Evolutionary conservation across 2,113 vertebrate species (phyloP), one percentile per base, ranked within the genome.

Genomic region (Catharus minimus): DNA sequence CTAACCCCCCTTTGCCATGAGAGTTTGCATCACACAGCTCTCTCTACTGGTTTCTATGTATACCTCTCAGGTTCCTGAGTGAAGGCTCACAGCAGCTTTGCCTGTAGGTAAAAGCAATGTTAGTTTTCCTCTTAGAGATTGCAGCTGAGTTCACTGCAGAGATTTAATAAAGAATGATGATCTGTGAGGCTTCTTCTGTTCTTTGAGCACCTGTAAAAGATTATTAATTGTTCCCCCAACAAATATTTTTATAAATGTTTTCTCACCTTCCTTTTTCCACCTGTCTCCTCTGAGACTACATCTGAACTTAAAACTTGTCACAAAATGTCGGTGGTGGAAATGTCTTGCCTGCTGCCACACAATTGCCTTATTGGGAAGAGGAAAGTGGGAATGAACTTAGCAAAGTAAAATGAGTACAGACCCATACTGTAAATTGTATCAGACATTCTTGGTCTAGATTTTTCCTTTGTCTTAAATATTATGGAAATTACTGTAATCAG

Each of bases 161-260:
- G 61, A 74, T 78, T 88, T 92, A 90, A 92, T 94, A 86, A 68
- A 84, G 68, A 86, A 75, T 71, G 44, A 72, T 64, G 80, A 57
- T 72, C 61, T 84, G 32, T 60, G 52, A 81, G 61, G 27, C n/a
- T 82, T 26, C 61, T 82, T 61, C 41, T 61, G 23, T 60, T 83
- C 66, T 86, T 85, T 75, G 68, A 81, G 58, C 33, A 90, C 39
- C 21, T 83, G 68, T 80, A 67, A 90, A 92, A 90, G 47, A 88
- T 57, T 58, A 84, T 81, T 78, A 92, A 90, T 89, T 9, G 5
- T 75, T 67, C 49, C 32, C 12, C 8, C 14, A 12, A 33, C 44
- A 93, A 92, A 90, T 83, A 84, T 56, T 81, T 82, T 13, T 2
- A 1, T 36, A 89, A 77, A 68, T 52, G 11, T 83, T 94, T 90